Percentiles rank a stretch among this genome's conserved stretches.
phyloP scores from a whole-genome alignment of 2,888 invertebrate genomes.

The Acleris cristana region DNA sequence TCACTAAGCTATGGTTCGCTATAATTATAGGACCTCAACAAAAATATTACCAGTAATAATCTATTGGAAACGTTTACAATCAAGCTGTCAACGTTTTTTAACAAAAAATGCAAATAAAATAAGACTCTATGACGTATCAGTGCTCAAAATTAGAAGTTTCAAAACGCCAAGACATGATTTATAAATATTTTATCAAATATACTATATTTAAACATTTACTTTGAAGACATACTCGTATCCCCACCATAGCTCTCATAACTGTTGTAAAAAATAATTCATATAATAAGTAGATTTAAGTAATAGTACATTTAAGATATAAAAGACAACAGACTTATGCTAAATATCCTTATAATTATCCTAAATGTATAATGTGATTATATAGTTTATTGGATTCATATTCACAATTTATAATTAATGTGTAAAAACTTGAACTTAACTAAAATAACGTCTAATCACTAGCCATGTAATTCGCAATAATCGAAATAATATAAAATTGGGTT shows the following conservation, averaged over 20 bases:
- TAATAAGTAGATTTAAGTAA: conserved; percentile 29
- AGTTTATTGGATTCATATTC: conserved; percentile 59
- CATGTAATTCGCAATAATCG: conserved; percentile 76
- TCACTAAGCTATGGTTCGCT: conserved; percentile 39
- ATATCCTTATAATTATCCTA: conserved; percentile 39
- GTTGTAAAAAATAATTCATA: conserved; percentile 27
- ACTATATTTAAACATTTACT: not conserved
- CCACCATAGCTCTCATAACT: conserved; percentile 20
- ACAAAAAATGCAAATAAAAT: too few species aligned
- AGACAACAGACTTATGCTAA: conserved; percentile 43
- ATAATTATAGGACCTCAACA: conserved; percentile 14
- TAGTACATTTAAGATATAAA: conserved; percentile 34
- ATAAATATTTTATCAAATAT: too few species aligned
- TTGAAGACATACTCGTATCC: not conserved
- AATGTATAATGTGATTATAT: conserved; percentile 53
- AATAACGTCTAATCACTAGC: conserved; percentile 82
- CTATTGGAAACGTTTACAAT: too few species aligned
- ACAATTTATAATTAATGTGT: conserved; percentile 63
- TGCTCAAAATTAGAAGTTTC: too few species aligned
- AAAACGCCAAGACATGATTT: too few species aligned
- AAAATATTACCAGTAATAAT: too few species aligned
- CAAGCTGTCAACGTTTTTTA: too few species aligned
- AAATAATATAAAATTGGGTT: conserved; percentile 49
- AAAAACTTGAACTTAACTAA: conserved; percentile 66
- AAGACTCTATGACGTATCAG: too few species aligned